Evolutionary conservation across 2,797 vertebrate species (phyloP).

Genomic region (Pagetopsis macropterus): DNA sequence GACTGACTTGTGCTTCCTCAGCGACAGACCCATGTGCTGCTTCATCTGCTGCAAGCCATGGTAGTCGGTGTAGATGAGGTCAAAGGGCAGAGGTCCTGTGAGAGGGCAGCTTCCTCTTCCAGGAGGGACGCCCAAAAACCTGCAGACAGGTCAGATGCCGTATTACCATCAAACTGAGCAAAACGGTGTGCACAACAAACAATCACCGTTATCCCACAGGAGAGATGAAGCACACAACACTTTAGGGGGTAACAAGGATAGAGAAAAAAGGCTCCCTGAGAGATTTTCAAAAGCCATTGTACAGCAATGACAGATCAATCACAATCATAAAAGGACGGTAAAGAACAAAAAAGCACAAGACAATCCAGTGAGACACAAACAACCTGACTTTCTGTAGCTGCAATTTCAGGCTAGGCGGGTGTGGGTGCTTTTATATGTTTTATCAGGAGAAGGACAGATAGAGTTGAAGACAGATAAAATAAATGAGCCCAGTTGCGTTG

Average conservation of each 20-base stretch:
- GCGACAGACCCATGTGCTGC: constrained; percentile 96
- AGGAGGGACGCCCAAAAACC: constrained; percentile 93
- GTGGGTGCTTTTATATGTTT: not conserved
- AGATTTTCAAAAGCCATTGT: not conserved
- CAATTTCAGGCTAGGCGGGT: not conserved
- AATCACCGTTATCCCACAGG: not conserved
- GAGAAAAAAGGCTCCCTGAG: not conserved
- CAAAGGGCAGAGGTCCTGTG: constrained; percentile 90
- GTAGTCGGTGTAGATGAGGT: constrained; percentile 98
- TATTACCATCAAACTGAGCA: not conserved
- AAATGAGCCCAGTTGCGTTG: constrained; percentile 10
- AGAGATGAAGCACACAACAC: not conserved
- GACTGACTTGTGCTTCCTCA: constrained; percentile 85
- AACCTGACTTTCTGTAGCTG: not conserved
- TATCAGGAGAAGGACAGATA: not conserved
- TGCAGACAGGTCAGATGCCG: constrained; percentile 58
- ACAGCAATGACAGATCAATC: not conserved
- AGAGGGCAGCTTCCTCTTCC: constrained; percentile 96
- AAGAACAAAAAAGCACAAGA: not conserved
- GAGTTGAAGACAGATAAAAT: constrained; percentile 10
- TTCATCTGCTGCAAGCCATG: constrained; percentile 97
- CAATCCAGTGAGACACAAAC: not conserved
- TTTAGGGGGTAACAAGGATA: not conserved
- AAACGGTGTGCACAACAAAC: not conserved
- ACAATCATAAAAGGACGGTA: not conserved